A percentile compares a stretch with the other conserved stretches of the same genome.
These are phyloP conservation scores for Monopis laevigella DNA, from an alignment of 2,888 invertebrate species.

Conservation along the genomic window DNA sequence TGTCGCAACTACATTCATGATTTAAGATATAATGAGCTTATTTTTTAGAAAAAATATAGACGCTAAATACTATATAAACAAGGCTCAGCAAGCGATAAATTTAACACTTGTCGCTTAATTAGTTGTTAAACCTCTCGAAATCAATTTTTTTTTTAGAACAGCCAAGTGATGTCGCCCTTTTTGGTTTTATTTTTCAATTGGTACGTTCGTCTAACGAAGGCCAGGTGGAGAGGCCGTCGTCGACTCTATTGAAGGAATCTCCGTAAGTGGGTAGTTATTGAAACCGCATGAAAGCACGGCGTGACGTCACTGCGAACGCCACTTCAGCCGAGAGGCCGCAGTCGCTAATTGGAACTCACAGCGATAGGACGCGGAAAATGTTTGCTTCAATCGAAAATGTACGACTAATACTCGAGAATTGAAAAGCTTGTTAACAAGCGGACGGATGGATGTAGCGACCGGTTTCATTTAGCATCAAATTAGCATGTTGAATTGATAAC, in stretches of 20 bases:
- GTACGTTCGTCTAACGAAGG: constrained; percentile 44
- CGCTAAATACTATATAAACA: too few relatives aligned
- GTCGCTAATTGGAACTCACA: constrained; percentile 64
- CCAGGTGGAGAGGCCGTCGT: constrained; percentile 57
- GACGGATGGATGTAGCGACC: constrained; percentile 28
- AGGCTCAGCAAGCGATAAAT: too few relatives aligned
- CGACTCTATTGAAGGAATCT: constrained; percentile 39
- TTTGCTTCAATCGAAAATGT: constrained; percentile 45
- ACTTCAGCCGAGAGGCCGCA: constrained; percentile 28
- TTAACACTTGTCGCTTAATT: too few relatives aligned
- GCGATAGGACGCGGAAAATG: constrained; percentile 60
- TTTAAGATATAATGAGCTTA: too few relatives aligned
- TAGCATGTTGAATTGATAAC: too few relatives aligned
- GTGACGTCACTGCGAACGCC: constrained; percentile 46
- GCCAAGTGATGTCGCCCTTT: constrained; percentile 48
- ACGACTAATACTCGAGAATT: constrained; percentile 58
- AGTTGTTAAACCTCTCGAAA: too few relatives aligned
- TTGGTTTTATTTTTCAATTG: constrained; percentile 34
- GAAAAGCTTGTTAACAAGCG: constrained; percentile 64
- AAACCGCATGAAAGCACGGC: constrained; percentile 44
- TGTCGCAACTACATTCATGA: too few relatives aligned
- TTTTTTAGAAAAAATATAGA: too few relatives aligned
- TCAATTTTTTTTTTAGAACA: too few relatives aligned
- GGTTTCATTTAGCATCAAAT: too few relatives aligned
- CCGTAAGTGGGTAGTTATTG: constrained; percentile 63